Base-by-base conservation (phyloP, 1,140 invertebrate species). In the Pogonognathellus flavescens region DNA sequence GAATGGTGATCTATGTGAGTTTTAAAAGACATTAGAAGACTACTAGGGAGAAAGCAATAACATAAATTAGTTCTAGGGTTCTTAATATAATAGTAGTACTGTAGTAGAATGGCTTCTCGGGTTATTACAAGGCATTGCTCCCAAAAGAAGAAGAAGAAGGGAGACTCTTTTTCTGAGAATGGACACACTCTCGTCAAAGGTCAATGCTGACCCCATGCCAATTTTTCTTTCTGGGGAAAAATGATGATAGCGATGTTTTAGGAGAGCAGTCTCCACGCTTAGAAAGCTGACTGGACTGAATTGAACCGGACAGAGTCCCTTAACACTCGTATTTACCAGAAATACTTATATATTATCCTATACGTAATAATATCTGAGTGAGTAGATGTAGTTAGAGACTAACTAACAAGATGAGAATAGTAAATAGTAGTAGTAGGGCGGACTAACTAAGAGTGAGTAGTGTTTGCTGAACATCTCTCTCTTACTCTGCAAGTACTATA, bases 221-320 rank as follows among this genome's bases (percentile, higher is more conserved):
- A 76, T 76, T 76, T 76, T 50, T 76, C 70, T 49, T 50, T 18
- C 6, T 41, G 31, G 70, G 41, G 70, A 76, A 14, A 76, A 76
- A 76, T 76, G 70, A 76, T 76, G 70, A 76, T 76, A 50, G 41
- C 41, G 16, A 76, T 76, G 70, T 31, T 76, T 76, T 76, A 50
- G 70, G 41, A 9, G 70, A 70, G 14, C 25, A 16, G 66, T 31
- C 9, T 41, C 31, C 6, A 41, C 31, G 31, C 31, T 41, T 1
- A 41, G 31, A 41, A 41, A 41, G 31, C 31, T 14, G 66, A 76
- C 31, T 76, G 16, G 31, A 76, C 31, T 76, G 31, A 41, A 41
- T 41, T 41, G 31, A 41, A 41, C 31, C 31, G 31, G 31, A 10
- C 41, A 3, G 1, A 49, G 14, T 76, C 70, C 70, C 70, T 41